Evolutionary conservation across 2,888 invertebrate species (phyloP).

Genomic region (Meghimatium bilineatum): DNA sequence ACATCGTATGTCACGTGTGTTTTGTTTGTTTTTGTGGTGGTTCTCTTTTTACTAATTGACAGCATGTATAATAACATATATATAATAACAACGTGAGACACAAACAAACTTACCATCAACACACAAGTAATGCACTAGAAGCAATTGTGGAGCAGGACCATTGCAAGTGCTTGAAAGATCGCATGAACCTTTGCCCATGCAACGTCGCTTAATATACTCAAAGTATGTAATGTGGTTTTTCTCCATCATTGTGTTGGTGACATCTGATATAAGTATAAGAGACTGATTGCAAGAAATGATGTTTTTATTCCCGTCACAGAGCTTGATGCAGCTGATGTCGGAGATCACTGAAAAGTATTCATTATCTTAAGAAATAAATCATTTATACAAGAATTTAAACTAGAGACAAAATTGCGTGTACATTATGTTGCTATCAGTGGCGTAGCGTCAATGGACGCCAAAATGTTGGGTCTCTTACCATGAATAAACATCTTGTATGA

Average conservation of each 20-base stretch:
- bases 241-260: constrained; percentile 14
- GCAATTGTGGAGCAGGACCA: not conserved
- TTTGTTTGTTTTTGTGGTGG: not conserved
- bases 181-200: constrained; percentile 34
- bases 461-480: too few species aligned
- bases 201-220: constrained; percentile 21
- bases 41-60: not conserved
- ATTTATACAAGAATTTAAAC: too few species aligned
- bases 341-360: constrained; percentile 4
- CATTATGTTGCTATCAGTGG: too few species aligned
- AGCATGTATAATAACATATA: not conserved
- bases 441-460: too few species aligned
- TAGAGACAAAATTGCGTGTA: too few species aligned
- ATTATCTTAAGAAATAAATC: too few species aligned
- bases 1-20: not conserved
- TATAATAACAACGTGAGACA: not conserved
- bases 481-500: too few species aligned
- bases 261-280: constrained; percentile 30
- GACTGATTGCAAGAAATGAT: constrained; percentile 23
- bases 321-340: not conserved
- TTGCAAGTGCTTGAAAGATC: not conserved
- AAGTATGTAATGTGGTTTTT: not conserved
- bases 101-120: constrained; percentile 32
- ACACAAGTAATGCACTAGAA: constrained; percentile 38
- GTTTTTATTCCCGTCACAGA: not conserved